Percentiles rank a stretch among this genome's conserved stretches.
phyloP scores from a whole-genome alignment of 2,113 vertebrate species.

The Tretioscincus oriximinensis region DNA sequence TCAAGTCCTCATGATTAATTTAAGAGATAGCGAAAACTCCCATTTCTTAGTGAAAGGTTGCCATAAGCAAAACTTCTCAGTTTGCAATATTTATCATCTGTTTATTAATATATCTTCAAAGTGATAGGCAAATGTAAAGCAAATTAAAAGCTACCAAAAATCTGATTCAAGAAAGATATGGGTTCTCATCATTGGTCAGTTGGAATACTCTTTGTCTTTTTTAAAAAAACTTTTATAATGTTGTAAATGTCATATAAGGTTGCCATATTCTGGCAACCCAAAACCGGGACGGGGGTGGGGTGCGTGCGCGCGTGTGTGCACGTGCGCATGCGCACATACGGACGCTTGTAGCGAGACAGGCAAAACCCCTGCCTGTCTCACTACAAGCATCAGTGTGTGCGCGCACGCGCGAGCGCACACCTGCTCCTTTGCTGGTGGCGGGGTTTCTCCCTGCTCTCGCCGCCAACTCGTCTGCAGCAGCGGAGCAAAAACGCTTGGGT shows the following conservation, averaged over 20 bases:
- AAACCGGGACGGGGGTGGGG: too few relatives aligned
- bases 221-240: slow-evolving; percentile 1
- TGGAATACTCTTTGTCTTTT: not conserved
- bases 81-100: not conserved
- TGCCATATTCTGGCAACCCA: too few relatives aligned
- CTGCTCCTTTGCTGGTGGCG: too few relatives aligned
- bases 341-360: too few relatives aligned
- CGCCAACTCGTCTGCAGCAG: too few relatives aligned
- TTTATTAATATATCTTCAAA: slow-evolving; percentile 1
- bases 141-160: slow-evolving; percentile 24
- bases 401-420: too few relatives aligned
- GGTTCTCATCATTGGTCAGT: slow-evolving; percentile 18
- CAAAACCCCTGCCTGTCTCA: too few relatives aligned
- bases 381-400: too few relatives aligned
- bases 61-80: slow-evolving; percentile 1
- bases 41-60: not conserved
- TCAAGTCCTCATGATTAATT: slow-evolving; percentile 38
- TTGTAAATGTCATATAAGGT: not conserved
- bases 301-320: too few relatives aligned
- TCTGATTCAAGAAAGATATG: slow-evolving; percentile 6
- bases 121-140: not conserved
- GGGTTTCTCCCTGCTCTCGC: too few relatives aligned
- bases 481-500: too few relatives aligned
- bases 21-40: slow-evolving; percentile 4
- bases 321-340: too few relatives aligned